Evolutionary conservation across 1,140 invertebrate genomes (phyloP), one percentile per base, ranked within the genome.

Genomic region (Oppia nitens): DNA sequence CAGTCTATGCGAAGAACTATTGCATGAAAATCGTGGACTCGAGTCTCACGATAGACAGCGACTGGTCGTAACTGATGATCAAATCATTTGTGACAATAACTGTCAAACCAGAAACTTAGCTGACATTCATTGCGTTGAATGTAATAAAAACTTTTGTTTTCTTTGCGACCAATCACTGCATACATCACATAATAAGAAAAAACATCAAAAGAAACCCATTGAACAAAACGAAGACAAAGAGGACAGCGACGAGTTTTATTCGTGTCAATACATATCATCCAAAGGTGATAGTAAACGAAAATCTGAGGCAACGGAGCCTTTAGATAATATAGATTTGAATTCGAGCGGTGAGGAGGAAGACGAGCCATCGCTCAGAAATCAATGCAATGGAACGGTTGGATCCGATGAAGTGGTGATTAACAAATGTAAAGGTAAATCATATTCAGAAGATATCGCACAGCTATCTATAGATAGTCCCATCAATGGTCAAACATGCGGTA

Each of bases 21-120:
- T 74, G 17, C 73, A 74, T 61, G 66, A 68, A 52, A 64, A 65
- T 47, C 53, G 64, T 47, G 67, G 67, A 25, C 69, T 67, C 59
- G 60, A 66, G 24, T 69, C 68, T 62, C 71, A 74, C 55, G 66
- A 68, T 14, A 61, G 69, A 55, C 55, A 62, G 53, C 29, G 51
- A n/a, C 60, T 73, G 29, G 63, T 65, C 21, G 59, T 57, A 14
- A 65, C 66, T 40, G 61, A 64, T 24, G 47, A 47, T 14, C 68
- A 68, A 48, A 57, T 63, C 51, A 57, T 73, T 2, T 74, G 71
- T 62, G 66, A 72, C 29, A 62, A 65, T n/a, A 54, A 60, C 40
- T 74, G 72, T 60, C 53, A 61, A 47, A 62, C 67, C 21, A 60
- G 63, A 55, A 73, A 74, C 57, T 73, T 67, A 63, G 69, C 70